Base-by-base conservation (phyloP, 2,888 invertebrate species). In the Hemicrepidius hirtus region DNA sequence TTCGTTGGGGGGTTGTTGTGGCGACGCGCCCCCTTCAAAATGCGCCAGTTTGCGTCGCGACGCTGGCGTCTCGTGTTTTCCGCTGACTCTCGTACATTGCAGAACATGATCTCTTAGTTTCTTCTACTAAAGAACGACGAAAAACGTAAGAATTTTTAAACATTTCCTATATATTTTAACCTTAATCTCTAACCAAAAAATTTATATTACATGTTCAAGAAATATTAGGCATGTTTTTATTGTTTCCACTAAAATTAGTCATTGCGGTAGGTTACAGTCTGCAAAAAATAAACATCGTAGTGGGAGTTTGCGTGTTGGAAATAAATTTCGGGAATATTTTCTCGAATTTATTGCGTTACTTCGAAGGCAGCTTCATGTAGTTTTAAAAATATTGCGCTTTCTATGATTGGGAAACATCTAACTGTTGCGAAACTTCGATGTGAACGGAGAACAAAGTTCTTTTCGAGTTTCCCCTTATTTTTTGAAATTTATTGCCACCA, bases 21-120 rank as follows among this genome's bases (percentile, higher is more conserved):
- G 68, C 75, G 75, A 72, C 71, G 72, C 69, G 71, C 75, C 72
- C 74, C 75, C 72, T 65, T 69, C 65, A 21, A 75, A 75, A 69
- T 71, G 72, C 75, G 75, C 69, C 68, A 75, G 75, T 75, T 75
- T 72, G 72, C 69, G 75, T 72, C 75, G 75, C 75, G 75, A 75
- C 75, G 69, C 71, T 68, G 67, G 13, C 71, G 71, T 64, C 57
- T 74, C 64, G 69, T 69, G 73, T 73, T 73, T 44, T 18, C 40
- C 40, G 65, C 50, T 60, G 24, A 55, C 46, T 62, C 40, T 24
- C 50, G 44, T 13, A 46, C 35, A 46, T 55, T 41, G 60, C 63
- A 72, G 63, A 65, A 57, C 46, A 73, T 73, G 73, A 53, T 73
- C 60, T 65, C 65, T 68, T 73, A 73, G 73, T 73, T 68, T 63